These are phyloP conservation scores for Electrona antarctica DNA, from an alignment of 2,113 vertebrate species.

Conservation along the genomic window DNA sequence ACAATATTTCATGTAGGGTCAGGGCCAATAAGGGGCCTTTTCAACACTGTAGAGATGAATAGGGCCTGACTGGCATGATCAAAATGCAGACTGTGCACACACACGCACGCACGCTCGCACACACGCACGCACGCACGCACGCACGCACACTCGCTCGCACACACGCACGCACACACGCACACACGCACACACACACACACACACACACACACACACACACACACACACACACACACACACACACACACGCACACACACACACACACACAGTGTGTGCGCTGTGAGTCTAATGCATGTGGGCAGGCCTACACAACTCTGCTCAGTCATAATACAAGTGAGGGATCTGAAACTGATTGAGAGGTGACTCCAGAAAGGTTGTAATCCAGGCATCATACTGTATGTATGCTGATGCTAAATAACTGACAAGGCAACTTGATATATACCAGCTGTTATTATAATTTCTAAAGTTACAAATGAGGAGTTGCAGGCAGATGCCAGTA, in stretches of 20 bases:
- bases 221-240: conserved; percentile 18
- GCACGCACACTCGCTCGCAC: conserved; percentile 16
- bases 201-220: conserved; percentile 23
- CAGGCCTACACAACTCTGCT: conserved; percentile 40
- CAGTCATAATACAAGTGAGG: conserved; percentile 40
- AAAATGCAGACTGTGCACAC: conserved; percentile 49
- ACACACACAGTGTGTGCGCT: conserved; percentile 10
- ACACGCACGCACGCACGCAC: conserved; percentile 22
- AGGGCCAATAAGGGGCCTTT: conserved; percentile 75
- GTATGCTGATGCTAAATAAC: conserved; percentile 5
- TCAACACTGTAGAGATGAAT: conserved; percentile 72
- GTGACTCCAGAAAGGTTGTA: conserved; percentile 10
- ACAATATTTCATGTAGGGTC: conserved; percentile 78
- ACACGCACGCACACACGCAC: conserved; percentile 2
- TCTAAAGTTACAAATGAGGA: neutral
- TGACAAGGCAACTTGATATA: neutral
- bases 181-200: conserved; percentile 20
- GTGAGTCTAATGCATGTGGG: conserved; percentile 47
- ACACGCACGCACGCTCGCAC: conserved; percentile 22
- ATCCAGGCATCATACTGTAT: conserved; percentile 18
- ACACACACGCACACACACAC: conserved; percentile 21
- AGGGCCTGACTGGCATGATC: conserved; percentile 61
- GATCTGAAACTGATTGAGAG: conserved; percentile 31
- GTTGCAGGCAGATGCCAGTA: neutral
- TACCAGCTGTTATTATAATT: neutral